Evolutionary conservation across 2,113 vertebrate genomes (phyloP).

Genomic region (Bucco capensis): DNA sequence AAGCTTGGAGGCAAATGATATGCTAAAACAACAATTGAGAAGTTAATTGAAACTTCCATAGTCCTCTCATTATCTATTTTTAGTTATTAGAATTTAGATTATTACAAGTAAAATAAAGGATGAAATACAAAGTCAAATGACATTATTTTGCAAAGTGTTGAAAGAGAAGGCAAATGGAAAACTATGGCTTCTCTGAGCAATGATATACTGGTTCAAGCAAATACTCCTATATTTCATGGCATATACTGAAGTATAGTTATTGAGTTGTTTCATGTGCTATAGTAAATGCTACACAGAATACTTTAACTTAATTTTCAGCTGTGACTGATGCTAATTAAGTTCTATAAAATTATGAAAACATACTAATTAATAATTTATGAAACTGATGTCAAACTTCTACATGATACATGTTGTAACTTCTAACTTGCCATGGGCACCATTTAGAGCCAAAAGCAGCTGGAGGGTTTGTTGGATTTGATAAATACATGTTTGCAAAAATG

Average conservation of each 20-base stretch:
- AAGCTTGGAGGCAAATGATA: background rate
- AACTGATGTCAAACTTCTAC: background rate
- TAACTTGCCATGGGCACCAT: background rate
- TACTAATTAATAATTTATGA: background rate
- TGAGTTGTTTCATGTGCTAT: background rate
- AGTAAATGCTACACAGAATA: background rate
- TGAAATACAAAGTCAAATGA: background rate
- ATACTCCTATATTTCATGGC: background rate
- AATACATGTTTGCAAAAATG: background rate
- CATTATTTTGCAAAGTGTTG: background rate
- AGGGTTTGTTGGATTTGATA: background rate
- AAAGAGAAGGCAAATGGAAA: background rate
- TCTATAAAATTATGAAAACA: background rate
- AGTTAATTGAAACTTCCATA: background rate
- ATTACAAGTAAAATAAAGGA: background rate
- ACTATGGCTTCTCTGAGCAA: background rate
- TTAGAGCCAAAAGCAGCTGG: background rate
- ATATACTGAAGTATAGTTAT: background rate
- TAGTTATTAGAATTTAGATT: background rate
- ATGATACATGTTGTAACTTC: background rate
- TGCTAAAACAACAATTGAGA: background rate
- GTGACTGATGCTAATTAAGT: background rate
- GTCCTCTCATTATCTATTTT: background rate
- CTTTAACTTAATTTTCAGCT: background rate
- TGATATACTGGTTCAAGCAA: background rate